Evolutionary conservation across 2,888 invertebrate species (phyloP), one percentile per base, ranked within the genome.

Genomic region (Volucella inflata): DNA sequence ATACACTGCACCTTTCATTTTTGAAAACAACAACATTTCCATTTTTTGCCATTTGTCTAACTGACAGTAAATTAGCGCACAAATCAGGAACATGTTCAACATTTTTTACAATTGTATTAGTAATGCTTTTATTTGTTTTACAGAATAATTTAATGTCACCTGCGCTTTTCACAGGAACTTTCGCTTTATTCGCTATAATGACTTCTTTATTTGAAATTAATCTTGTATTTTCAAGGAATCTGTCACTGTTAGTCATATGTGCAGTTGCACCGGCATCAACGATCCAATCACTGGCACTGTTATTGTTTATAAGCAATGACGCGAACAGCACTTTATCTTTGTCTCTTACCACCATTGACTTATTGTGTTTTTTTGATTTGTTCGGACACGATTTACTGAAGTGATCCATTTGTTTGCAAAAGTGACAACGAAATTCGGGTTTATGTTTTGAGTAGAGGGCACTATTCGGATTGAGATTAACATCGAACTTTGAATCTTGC

Each of bases 1-100:
- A 87, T 12, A 88, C 87, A 38, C 62, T 48, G 40, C 88, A 88
- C 2, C 2, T 46, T n/a, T 87, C 68, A 14, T 67, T 38, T 76
- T 88, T 74, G 78, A 89, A 88, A 36, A 87, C 55, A 0, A 88
- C 79, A 85, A 55, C 87, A 10, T 87, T 87, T 2, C 87, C 81
- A 60, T 77, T 77, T 74, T 80, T 75, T 2, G 78, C 77, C 62
- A 87, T 78, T 44, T 87, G 79, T 1, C 85, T 46, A 11, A 87
- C 77, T 17, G 85, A 87, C 8, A 87, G 21, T 16, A 87, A 48
- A 16, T 83, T 87, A 36, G 68, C 80, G 42, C 75, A 76, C 16
- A 72, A 21, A 3, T 78, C 55, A 71, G 79, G 77, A 16, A 87
- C 50, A 51, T 57, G 76, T 14, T 78, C 70, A 10, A 81, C 65